phyloP scores from a whole-genome alignment of 1,140 invertebrate genomes.

The Rhopalosiphum maidis region DNA sequence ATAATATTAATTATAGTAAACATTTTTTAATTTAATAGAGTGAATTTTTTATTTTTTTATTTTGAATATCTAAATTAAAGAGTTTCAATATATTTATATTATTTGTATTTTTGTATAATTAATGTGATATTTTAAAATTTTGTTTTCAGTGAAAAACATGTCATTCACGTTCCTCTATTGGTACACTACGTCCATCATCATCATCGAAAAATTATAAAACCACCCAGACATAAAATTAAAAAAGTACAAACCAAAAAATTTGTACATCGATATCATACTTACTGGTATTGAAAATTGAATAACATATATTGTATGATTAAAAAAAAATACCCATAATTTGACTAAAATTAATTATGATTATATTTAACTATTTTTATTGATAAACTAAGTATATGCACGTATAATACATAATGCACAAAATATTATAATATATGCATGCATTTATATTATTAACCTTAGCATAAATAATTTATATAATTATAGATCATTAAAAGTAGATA shows the following conservation, averaged over 20 bases:
- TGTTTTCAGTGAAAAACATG: conserved; percentile 37
- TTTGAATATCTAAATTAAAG: neutral
- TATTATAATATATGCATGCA: neutral
- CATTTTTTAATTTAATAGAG: neutral
- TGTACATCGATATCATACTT: conserved; percentile 22
- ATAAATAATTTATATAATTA: neutral
- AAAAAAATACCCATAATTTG: neutral
- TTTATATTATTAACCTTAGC: neutral
- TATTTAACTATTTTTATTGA: neutral
- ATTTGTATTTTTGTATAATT: neutral
- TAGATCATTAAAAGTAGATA: neutral
- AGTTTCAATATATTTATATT: neutral
- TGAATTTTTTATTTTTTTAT: neutral
- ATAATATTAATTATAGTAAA: neutral
- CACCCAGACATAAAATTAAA: conserved; percentile 29
- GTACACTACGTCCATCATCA: conserved; percentile 47
- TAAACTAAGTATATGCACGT: neutral
- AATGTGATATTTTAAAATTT: neutral
- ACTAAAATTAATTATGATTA: neutral
- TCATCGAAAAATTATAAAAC: conserved; percentile 27
- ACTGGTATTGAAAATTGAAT: conserved; percentile 1
- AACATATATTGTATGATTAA: neutral
- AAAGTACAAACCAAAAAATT: conserved; percentile 18
- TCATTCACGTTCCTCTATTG: conserved; percentile 33
- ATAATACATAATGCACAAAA: neutral